Evolutionary conservation across 2,113 vertebrate species (phyloP), one percentile per base, ranked within the genome.

Genomic region (Fukomys damarensis): DNA sequence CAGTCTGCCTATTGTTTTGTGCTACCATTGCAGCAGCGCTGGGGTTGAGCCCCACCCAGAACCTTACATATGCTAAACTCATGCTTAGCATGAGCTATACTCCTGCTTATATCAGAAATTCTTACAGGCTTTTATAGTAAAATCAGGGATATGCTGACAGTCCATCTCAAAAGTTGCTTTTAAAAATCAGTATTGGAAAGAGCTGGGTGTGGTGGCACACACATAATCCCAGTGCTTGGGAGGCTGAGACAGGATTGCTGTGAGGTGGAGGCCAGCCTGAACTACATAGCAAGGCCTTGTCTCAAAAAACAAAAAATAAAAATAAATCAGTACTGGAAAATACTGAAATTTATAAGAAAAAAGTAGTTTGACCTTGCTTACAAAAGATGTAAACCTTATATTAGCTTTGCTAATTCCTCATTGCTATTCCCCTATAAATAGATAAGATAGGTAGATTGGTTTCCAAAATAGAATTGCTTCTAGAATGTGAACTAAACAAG

Each of bases 391-490:
- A 41, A 77, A 58, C 32, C 70, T 94, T 85, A 90, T 32, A 80
- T 96, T 84, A 84, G 65, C 46, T 90, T 77, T 80, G 9, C n/a
- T 70, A 16, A 80, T 49, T 49, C 46, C 46, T 49, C 46, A 49
- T 49, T 49, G 46, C 46, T 49, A 49, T 49, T 49, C 46, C 46
- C 46, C 46, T 49, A 49, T 49, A 49, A 6, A 49, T 49, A 49
- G 5, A 49, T 49, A 49, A 49, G 5, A 80, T 43, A n/a, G 28
- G 32, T 30, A 7, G 49, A 66, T 38, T 19, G 41, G 16, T 12
- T 86, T 96, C 79, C 83, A 96, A 89, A 97, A 38, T 59, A 91
- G 74, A 95, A 81, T 95, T 96, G 59, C 19, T 93, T 96, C n/a
- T 46, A 63, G 10, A 38, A 8, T 83, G 19, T 93, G 46, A 96